phyloP scores from a whole-genome alignment of 1,140 invertebrate genomes.

The Proctacanthus coquilletti region DNA sequence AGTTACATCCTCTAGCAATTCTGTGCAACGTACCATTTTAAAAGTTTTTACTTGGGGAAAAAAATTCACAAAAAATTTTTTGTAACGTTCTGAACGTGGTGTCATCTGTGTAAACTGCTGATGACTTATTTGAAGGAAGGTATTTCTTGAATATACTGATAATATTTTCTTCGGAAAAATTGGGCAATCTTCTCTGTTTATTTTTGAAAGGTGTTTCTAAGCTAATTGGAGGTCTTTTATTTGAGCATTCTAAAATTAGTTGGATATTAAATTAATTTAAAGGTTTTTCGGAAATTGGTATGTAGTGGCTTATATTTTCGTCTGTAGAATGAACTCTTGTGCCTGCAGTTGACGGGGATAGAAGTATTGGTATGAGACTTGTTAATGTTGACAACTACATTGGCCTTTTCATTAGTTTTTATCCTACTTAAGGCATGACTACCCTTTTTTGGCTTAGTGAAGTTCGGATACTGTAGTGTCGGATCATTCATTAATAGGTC shows the following conservation, averaged over 20 bases:
- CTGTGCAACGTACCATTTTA: conserved; percentile 7
- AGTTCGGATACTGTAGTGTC: conserved; percentile 20
- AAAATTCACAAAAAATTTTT: conserved; percentile 2
- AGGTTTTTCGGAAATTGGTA: conserved; percentile 4
- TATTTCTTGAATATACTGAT: not conserved
- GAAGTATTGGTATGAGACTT: not conserved
- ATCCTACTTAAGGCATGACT: conserved; percentile 10
- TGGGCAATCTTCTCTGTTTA: not conserved
- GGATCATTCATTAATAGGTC: conserved; percentile 13
- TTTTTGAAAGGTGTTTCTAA: not conserved
- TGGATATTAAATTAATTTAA: conserved; percentile 4
- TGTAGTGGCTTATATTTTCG: not conserved
- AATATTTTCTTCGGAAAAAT: not conserved
- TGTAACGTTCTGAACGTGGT: conserved; percentile 2
- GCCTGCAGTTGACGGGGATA: no score
- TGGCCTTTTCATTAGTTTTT: conserved; percentile 1
- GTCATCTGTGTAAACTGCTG: not conserved
- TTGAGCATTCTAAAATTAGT: not conserved
- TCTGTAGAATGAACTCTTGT: not conserved
- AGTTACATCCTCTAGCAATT: conserved; percentile 5
- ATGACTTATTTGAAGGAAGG: not conserved
- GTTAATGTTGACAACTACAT: not conserved
- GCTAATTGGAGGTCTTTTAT: not conserved
- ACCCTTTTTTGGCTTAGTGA: conserved; percentile 10
- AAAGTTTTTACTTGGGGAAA: conserved; percentile 2